Evolutionary conservation across 2,888 invertebrate species (phyloP).

Genomic region (Caenorhabditis zanzibari): DNA sequence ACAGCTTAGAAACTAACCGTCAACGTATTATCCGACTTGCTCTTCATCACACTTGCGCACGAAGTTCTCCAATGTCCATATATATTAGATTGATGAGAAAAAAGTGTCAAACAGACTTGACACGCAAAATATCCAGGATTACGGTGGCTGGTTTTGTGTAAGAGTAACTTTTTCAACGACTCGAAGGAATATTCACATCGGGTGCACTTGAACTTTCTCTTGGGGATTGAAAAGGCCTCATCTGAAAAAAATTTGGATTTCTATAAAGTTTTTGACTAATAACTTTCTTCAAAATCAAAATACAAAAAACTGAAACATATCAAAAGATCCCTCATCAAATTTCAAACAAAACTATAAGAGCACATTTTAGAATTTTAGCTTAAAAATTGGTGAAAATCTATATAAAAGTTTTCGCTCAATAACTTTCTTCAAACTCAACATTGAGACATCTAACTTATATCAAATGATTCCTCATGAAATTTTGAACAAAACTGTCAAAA

Average conservation of each 20-base stretch:
- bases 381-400: too few relatives aligned
- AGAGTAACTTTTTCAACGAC: not conserved
- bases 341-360: too few relatives aligned
- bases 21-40: not conserved
- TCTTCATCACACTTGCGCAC: not conserved
- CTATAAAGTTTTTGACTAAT: not conserved
- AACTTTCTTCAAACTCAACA: too few relatives aligned
- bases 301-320: too few relatives aligned
- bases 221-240: not conserved
- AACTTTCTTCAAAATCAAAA: too few relatives aligned
- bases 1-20: not conserved
- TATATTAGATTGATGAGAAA: constrained; percentile 26
- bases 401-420: too few relatives aligned
- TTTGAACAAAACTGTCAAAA: too few relatives aligned
- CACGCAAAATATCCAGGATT: constrained; percentile 39
- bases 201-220: not conserved
- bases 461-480: too few relatives aligned
- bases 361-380: too few relatives aligned
- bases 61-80: constrained; percentile 36
- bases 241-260: constrained; percentile 1
- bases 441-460: too few relatives aligned
- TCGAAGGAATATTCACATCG: constrained; percentile 46
- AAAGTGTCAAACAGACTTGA: constrained; percentile 42
- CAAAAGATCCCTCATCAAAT: too few relatives aligned
- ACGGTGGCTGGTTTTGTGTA: constrained; percentile 16